Evolutionary conservation across 2,888 invertebrate species (phyloP).

Genomic region (Drosophila testacea): DNA sequence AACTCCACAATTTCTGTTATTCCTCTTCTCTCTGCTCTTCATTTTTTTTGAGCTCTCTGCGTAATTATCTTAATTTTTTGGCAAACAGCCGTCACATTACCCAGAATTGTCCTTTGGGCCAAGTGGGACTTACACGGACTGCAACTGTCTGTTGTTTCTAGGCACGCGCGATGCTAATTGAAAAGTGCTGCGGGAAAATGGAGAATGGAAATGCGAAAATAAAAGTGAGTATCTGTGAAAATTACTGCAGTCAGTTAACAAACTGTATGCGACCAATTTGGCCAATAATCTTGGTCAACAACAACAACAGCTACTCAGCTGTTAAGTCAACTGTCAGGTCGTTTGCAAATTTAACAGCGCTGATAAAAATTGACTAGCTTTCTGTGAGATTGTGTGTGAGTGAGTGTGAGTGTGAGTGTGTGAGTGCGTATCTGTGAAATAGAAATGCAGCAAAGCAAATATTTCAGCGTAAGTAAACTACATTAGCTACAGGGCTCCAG

Average conservation of each 20-base stretch:
- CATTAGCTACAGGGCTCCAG: constrained; percentile 66
- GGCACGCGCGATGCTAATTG: constrained; percentile 44
- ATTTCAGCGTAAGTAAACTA: constrained; percentile 73
- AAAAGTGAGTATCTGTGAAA: not conserved
- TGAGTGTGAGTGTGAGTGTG: constrained; percentile 12
- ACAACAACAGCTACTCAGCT: constrained; percentile 9
- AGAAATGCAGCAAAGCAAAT: constrained; percentile 67
- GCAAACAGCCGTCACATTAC: constrained; percentile 51
- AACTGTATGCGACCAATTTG: constrained; percentile 13
- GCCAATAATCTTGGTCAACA: constrained; percentile 40
- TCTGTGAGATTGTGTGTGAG: not conserved
- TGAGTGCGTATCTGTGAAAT: constrained; percentile 27
- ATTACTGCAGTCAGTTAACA: constrained; percentile 10
- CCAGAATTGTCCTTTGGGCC: constrained; percentile 12
- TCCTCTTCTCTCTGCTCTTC: not conserved
- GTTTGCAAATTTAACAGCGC: constrained; percentile 62
- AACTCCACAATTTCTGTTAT: not conserved
- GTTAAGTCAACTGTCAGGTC: constrained; percentile 47
- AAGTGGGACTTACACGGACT: not conserved
- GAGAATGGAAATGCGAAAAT: not conserved
- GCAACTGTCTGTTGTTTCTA: constrained; percentile 10
- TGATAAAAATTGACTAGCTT: constrained; percentile 60
- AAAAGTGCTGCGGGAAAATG: constrained; percentile 11
- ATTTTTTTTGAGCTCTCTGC: not conserved
- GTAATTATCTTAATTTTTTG: constrained; percentile 70